Base-by-base conservation (phyloP, 2,113 vertebrate species). In the Laterallus jamaicensis region DNA sequence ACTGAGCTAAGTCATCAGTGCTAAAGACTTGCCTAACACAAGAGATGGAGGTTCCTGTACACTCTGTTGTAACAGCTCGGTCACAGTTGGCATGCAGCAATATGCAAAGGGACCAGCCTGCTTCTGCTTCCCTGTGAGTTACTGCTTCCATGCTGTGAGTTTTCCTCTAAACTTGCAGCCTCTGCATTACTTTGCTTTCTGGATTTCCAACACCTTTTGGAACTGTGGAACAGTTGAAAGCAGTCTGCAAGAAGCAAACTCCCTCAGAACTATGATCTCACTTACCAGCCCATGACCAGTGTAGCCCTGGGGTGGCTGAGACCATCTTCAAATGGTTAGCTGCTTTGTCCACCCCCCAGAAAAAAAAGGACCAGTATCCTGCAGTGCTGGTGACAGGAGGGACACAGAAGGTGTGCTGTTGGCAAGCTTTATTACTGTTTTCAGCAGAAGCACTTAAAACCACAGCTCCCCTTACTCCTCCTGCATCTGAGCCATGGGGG, bases 401-500 rank as follows among this genome's bases (percentile, higher is more conserved):
- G 39, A 58, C 60, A 49, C 4, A 26, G 32, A 66, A 60, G 28
- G 19, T 12, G 12, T 32, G 39, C 47, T 69, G 24, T 50, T 15
- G 8, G 6, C 4, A 32, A n/a, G 12, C 7, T 6, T 29, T 63
- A 29, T 17, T 56, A 1, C 6, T 44, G 22, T 15, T 54, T 81
- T 80, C 54, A 60, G 50, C 1, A 60, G 31, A 50, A 80, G 39
- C 15, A 16, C 32, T 55, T 59, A 12, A 82, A 40, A 6, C 3
- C 10, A 52, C 15, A 28, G 21, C 49, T 54, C 60, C 14, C 50
- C 24, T 49, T 35, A 16, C 6, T 29, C n/a, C 29, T 49, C 1
- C 0, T 15, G 9, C 11, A 5, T 28, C 25, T 28, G n/a, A 82
- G 35, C 7, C 0, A 26, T 11, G 24, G 11, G 20, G 49, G 47